Conservation (phyloP, 2,888 invertebrate genomes). For the Teleiodes luculella region DNA sequence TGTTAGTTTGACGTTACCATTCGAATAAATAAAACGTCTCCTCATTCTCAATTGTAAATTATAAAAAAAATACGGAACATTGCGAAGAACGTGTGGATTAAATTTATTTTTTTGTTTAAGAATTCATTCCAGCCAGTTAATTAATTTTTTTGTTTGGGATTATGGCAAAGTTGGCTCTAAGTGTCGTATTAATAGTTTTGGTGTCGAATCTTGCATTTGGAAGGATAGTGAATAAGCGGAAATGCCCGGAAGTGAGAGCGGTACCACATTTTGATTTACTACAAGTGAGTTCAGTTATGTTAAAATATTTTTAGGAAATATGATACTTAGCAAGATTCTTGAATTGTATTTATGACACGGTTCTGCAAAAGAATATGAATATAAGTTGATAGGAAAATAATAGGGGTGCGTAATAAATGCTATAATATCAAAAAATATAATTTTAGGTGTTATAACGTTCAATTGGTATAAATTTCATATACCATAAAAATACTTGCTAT, state of each 20-base stretch:
- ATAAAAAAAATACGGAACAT: not conserved
- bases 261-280: slow-evolving; percentile 88
- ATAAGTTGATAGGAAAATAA: no score
- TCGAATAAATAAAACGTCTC: slow-evolving; percentile 52
- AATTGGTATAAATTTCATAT: no score
- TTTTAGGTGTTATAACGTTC: no score
- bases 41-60: slow-evolving; percentile 9
- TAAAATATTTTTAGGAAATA: not conserved
- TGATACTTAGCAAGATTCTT: no score
- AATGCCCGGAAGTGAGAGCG: slow-evolving; percentile 88
- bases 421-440: no score
- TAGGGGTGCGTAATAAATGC: no score
- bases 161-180: slow-evolving; percentile 35
- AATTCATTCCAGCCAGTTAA: not conserved
- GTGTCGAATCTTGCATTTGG: slow-evolving; percentile 34
- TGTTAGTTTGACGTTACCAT: slow-evolving; percentile 59
- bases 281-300: slow-evolving; percentile 78
- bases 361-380: no score
- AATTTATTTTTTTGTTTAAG: not conserved
- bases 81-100: no score
- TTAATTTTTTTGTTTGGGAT: not conserved
- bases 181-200: slow-evolving; percentile 35
- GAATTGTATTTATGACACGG: no score
- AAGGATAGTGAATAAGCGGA: slow-evolving; percentile 80
- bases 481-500: no score